Evolutionary conservation across 2,888 invertebrate genomes (phyloP).

Genomic region (Cataglyphis cursor): DNA sequence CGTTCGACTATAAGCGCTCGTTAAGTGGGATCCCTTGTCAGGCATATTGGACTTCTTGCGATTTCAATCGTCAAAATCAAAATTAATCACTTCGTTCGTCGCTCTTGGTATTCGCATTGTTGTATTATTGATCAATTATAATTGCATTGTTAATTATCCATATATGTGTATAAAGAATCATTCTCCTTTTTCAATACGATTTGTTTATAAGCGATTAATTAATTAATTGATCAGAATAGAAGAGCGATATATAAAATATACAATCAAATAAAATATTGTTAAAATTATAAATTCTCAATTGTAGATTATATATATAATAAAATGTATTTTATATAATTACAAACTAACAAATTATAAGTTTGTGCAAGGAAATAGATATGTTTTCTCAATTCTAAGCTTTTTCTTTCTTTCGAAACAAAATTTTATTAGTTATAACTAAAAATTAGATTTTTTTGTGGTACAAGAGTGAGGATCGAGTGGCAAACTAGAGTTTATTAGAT

Average conservation of each 20-base stretch:
- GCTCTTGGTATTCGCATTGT: not conserved
- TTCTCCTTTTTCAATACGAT: no score
- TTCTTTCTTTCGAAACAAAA: not conserved
- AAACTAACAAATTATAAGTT: not conserved
- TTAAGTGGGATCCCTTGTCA: slow-evolving; percentile 29
- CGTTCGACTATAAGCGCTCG: slow-evolving; percentile 47
- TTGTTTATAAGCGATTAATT: no score
- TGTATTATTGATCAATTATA: not conserved
- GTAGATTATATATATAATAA: not conserved
- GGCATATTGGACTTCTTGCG: slow-evolving; percentile 3
- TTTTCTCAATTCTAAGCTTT: not conserved
- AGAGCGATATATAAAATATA: not conserved
- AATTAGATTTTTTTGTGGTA: slow-evolving; percentile 54
- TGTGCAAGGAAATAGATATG: not conserved
- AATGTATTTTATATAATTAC: not conserved
- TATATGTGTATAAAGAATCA: not conserved
- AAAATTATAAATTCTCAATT: not conserved
- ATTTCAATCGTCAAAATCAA: not conserved
- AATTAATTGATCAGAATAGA: no score
- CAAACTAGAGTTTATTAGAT: slow-evolving; percentile 78
- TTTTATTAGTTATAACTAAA: not conserved
- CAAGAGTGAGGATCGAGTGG: slow-evolving; percentile 73
- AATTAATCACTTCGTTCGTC: not conserved
- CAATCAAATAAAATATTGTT: not conserved
- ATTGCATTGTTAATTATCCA: not conserved